Base-by-base conservation (phyloP, 2,888 invertebrate species). In the Lordiphosa andalusiaca region DNA sequence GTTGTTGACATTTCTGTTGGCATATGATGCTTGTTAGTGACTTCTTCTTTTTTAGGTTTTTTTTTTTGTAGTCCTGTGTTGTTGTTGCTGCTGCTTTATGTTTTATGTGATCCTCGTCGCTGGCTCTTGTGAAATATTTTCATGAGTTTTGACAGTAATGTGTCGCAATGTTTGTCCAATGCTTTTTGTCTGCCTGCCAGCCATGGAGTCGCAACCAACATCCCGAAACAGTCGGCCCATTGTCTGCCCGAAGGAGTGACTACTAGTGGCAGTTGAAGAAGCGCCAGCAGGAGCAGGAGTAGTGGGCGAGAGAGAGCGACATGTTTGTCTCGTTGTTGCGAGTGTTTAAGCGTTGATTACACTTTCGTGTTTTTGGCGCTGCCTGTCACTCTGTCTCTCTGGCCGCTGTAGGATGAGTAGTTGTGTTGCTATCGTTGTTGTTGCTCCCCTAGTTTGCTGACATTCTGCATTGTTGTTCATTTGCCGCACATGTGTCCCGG, bases 291-390 rank as follows among this genome's bases (percentile, higher is more conserved):
- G 3, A 42, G 25, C 9, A 13, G 5, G 9, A 35, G 21, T 3
- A 7, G 5, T n/a, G n/a, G n/a, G n/a, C n/a, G 2, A 44, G 4
- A 5, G 41, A 42, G 57, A 19, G 46, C 61, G 58, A 54, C 41
- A 59, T 50, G 55, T 61, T 48, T 67, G 65, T 39, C 65, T 58
- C 65, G 73, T 67, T 72, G 74, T 63, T 69, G 69, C 71, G 74
- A 83, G 84, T 84, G 84, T 80, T 80, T 80, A 84, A 84, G 80
- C 84, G 80, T 84, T 80, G 80, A 80, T 80, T 80, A 80, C 80
- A 78, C 72, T 84, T 82, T 82, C 84, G 80, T 78, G 78, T 74
- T 82, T 44, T 84, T 63, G 68, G 50, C 55, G 58, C 66, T 71
- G 78, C 59, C 73, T 73, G 74, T 77, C 80, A 73, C 78, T 76